Evolutionary conservation across 2,888 invertebrate genomes (phyloP).

Genomic region (Chaitophorus viminalis): DNA sequence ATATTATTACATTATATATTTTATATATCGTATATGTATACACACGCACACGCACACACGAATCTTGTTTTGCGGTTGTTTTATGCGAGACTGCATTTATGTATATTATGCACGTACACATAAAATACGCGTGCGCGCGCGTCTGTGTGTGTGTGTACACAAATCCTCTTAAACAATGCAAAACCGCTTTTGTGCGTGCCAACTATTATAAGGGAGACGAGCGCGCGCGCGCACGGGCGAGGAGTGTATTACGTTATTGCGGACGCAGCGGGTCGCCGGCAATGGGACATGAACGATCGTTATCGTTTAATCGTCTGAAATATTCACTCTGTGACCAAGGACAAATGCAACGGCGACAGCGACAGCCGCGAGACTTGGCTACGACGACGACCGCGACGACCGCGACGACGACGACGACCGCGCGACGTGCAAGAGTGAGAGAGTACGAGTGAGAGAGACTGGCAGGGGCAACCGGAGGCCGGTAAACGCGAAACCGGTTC

Average conservation of each 20-base stretch:
- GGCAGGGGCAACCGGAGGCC: not conserved
- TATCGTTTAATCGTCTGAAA: slow-evolving; percentile 60
- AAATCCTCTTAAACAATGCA: slow-evolving; percentile 58
- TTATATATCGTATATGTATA: not conserved
- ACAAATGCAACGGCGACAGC: slow-evolving; percentile 25
- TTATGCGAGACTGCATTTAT: not conserved
- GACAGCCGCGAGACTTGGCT: slow-evolving; percentile 1
- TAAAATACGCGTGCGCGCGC: too few relatives aligned
- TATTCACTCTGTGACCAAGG: slow-evolving; percentile 45
- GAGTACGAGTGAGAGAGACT: too few relatives aligned
- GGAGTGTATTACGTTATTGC: slow-evolving; percentile 53
- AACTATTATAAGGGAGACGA: slow-evolving; percentile 55
- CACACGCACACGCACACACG: not conserved
- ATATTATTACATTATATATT: too few relatives aligned
- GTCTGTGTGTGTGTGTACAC: not conserved
- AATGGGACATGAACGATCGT: slow-evolving; percentile 61
- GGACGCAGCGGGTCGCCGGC: slow-evolving; percentile 55
- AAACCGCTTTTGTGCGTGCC: slow-evolving; percentile 60
- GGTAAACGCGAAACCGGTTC: slow-evolving; percentile 28
- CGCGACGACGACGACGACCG: not conserved
- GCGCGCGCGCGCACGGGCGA: not conserved
- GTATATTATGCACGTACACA: not conserved
- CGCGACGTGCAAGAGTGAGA: not conserved
- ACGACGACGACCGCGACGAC: slow-evolving; percentile 13
- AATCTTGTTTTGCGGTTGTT: slow-evolving; percentile 18